A percentile compares a stretch with the other conserved stretches of the same genome.
These are phyloP conservation scores for Dasyornis broadbenti DNA, from an alignment of 2,113 vertebrate genomes.

Conservation along the genomic window DNA sequence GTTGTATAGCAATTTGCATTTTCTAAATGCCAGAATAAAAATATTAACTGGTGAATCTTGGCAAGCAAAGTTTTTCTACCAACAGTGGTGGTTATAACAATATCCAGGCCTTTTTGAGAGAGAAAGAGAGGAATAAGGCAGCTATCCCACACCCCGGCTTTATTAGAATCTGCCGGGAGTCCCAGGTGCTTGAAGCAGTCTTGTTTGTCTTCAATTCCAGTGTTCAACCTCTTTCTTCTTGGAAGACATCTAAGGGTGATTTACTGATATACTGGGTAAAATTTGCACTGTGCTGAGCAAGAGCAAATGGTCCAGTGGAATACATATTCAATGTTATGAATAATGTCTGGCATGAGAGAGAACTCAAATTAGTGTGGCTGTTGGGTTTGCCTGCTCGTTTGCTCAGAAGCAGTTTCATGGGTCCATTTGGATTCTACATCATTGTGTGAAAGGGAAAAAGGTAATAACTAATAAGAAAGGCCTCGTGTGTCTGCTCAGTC, in stretches of 20 bases:
- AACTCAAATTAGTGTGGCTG: neutral
- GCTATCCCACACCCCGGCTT: neutral
- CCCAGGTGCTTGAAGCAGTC: neutral
- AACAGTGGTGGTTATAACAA: neutral
- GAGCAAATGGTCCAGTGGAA: neutral
- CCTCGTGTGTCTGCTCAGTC: neutral
- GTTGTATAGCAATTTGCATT: constrained; percentile 21
- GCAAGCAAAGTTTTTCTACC: neutral
- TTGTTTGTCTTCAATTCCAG: neutral
- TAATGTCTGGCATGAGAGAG: neutral
- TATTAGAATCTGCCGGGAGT: neutral
- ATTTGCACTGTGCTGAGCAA: neutral
- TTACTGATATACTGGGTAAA: neutral
- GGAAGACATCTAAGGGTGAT: neutral
- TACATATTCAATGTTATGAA: neutral
- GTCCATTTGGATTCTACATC: neutral
- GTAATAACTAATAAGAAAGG: neutral
- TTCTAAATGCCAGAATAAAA: constrained; percentile 33
- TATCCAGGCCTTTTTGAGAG: neutral
- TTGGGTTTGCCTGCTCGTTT: neutral
- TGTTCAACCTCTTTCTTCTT: neutral
- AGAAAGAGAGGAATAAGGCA: neutral
- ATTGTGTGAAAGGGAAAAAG: neutral
- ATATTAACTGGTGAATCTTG: constrained; percentile 30
- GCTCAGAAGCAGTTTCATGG: neutral